Evolutionary conservation across 2,888 invertebrate species (phyloP).

Genomic region (Subacronicta megacephala): DNA sequence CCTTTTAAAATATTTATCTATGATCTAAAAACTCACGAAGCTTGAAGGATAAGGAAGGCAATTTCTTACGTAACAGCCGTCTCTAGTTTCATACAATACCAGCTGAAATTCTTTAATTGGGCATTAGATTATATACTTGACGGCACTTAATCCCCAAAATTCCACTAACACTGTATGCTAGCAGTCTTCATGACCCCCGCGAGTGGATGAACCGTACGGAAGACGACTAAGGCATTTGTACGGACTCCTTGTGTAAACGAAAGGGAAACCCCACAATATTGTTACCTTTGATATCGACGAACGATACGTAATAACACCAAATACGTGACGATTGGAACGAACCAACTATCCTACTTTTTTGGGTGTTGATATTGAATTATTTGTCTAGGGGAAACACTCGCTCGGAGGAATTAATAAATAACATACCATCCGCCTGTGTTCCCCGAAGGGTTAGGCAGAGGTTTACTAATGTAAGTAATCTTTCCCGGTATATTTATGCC

Average conservation of each 20-base stretch:
- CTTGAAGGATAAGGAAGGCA: background rate
- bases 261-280: slow-evolving; percentile 44
- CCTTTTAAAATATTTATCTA: too few species aligned
- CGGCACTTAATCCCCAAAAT: slow-evolving; percentile 40
- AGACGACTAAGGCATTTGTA: slow-evolving; percentile 47
- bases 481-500: too few species aligned
- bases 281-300: slow-evolving; percentile 49
- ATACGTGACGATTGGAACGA: slow-evolving; percentile 23
- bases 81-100: too few species aligned
- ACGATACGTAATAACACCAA: slow-evolving; percentile 32
- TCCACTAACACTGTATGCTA: slow-evolving; percentile 7
- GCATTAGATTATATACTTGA: slow-evolving; percentile 12
- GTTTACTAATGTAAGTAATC: too few species aligned
- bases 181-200: slow-evolving; percentile 13
- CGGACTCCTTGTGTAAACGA: slow-evolving; percentile 41
- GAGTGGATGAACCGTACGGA: slow-evolving; percentile 50
- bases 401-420: too few species aligned
- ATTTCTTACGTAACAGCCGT: background rate
- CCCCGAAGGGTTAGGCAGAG: too few species aligned
- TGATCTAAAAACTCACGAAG: too few species aligned
- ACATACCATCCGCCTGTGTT: too few species aligned
- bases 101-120: slow-evolving; percentile 1
- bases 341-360: background rate
- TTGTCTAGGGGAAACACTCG: too few species aligned
- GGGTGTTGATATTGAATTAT: too few species aligned